Evolutionary conservation across 2,113 vertebrate genomes (phyloP), one percentile per base, ranked within the genome.

Genomic region (Peromyscus leucopus): DNA sequence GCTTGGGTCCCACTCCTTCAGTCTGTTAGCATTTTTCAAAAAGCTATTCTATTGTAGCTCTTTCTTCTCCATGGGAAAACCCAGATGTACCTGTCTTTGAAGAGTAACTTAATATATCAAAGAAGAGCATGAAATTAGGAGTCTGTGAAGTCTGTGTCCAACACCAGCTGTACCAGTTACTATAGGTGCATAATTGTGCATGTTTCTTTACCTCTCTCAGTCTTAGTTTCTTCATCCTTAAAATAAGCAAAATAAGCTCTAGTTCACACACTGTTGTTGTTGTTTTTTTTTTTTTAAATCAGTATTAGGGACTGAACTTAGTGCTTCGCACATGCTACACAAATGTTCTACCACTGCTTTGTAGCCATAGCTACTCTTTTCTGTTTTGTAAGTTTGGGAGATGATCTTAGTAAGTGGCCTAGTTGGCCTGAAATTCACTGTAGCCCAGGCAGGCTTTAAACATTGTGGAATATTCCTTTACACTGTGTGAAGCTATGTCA

Each of bases 1-100:
- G 57, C 39, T 95, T 97, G 78, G 92, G 26, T 79, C 42, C 78
- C 87, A 69, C 22, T 88, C 26, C 55, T 88, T 95, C 51, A 61
- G 3, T 83, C 3, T 82, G 13, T 79, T 76, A 89, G n/a, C 4
- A 61, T 15, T 61, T 61, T 83, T 13, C 36, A 22, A 51, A 86
- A 48, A 0, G 72, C 51, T 90, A 39, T 51, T 80, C 65, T 85
- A 48, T 84, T 80, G 13, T 91, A 75, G 22, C 42, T 89, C 5
- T 93, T 85, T 89, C 42, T 94, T 96, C 74, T 86, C 67, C 36
- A 42, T 76, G 51, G 59, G 28, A 12, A 96, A 24, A 71, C 3
- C 59, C 31, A 94, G n/a, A 76, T 69, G 28, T 22, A 86, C 9
- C 21, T 85, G 75, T 74, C n/a, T 65, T 94, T 84, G 46, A 90